phyloP scores from a whole-genome alignment of 2,797 vertebrate species.

The Sebastes ruberrimus region DNA sequence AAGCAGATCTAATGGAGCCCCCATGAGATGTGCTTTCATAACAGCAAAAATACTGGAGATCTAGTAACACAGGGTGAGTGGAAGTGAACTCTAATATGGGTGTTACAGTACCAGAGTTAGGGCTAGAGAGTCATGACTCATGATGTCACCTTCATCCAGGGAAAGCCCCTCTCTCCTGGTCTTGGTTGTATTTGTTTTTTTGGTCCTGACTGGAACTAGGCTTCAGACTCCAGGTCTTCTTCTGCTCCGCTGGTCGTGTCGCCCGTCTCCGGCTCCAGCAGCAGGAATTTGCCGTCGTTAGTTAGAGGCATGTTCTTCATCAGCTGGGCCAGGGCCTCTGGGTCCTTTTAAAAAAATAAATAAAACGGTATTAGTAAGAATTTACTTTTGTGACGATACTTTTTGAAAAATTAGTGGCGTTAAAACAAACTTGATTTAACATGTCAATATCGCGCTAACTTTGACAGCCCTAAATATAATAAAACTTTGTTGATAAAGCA shows the following conservation, averaged over 20 bases:
- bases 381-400: neutral
- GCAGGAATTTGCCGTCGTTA: constrained; percentile 93
- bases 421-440: too few species aligned
- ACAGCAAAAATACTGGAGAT: constrained; percentile 12
- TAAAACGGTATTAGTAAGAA: neutral
- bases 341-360: constrained; percentile 82
- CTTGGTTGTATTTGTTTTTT: neutral
- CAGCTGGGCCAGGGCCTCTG: constrained; percentile 91
- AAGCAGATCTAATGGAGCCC: constrained; percentile 1
- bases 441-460: too few species aligned
- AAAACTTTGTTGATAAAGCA: neutral
- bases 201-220: constrained; percentile 70
- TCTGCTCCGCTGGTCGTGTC: constrained; percentile 69
- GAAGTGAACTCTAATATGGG: constrained; percentile 33
- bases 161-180: constrained; percentile 5
- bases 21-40: constrained; percentile 3
- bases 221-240: constrained; percentile 93
- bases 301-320: constrained; percentile 95
- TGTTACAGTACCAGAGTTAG: constrained; percentile 52
- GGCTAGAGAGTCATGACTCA: neutral
- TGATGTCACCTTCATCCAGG: constrained; percentile 21
- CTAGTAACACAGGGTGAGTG: constrained; percentile 26
- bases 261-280: constrained; percentile 85
- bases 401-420: neutral
- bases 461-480: too few species aligned